Evolutionary conservation across 2,888 invertebrate genomes (phyloP).

Genomic region (Congeria kusceri): DNA sequence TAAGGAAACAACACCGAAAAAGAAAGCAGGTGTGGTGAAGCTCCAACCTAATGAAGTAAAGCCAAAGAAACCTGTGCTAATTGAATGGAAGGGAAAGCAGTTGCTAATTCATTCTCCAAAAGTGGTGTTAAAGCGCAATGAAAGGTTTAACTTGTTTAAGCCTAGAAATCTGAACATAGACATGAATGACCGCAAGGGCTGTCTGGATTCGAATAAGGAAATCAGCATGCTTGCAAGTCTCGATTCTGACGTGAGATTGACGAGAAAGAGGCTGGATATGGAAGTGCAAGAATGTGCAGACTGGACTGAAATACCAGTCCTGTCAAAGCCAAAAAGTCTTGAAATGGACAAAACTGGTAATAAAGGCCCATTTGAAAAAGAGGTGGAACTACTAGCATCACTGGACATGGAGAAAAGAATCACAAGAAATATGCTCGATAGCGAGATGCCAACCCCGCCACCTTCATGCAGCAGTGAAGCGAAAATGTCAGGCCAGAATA

Average conservation of each 20-base stretch:
- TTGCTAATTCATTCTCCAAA: constrained; percentile 47
- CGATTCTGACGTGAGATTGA: constrained; percentile 44
- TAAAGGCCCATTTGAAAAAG: background rate
- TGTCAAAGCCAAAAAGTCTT: constrained; percentile 6
- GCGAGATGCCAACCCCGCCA: background rate
- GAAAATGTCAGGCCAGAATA: background rate
- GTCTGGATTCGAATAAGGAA: constrained; percentile 25
- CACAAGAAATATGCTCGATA: constrained; percentile 53
- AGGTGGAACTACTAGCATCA: constrained; percentile 36
- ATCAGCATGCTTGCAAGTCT: constrained; percentile 38
- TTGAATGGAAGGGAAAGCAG: constrained; percentile 54
- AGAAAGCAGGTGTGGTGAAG: background rate
- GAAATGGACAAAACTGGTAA: constrained; percentile 29
- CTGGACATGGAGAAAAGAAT: constrained; percentile 45
- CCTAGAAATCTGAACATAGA: constrained; percentile 29
- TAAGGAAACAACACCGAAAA: background rate
- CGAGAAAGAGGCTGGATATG: constrained; percentile 54
- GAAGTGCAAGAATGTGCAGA: background rate
- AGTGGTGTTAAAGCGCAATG: constrained; percentile 36
- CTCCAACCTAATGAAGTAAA: background rate
- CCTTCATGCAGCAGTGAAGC: no score
- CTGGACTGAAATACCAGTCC: background rate
- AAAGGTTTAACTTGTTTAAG: background rate
- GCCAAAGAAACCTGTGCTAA: constrained; percentile 34
- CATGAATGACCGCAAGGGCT: constrained; percentile 34